Evolutionary conservation across 2,797 vertebrate genomes (phyloP), one percentile per base, ranked within the genome.

Genomic region (Acipenser transmontanus): DNA sequence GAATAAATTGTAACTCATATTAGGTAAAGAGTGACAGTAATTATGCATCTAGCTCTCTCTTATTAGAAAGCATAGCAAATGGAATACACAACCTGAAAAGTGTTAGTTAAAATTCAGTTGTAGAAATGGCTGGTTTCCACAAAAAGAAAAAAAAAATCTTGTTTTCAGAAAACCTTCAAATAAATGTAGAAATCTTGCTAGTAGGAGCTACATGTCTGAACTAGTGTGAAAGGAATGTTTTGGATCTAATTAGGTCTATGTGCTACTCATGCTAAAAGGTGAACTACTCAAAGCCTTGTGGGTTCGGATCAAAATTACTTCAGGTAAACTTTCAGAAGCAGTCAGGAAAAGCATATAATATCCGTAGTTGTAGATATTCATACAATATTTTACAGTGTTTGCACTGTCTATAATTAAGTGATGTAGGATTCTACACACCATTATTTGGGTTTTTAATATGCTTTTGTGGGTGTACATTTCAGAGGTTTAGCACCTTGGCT

Each of bases 121-220:
- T 11, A 3, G 49, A 52, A 63, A 63, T 48, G 67, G 61, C 66
- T n/a, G 63, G 8, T 52, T 73, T 75, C 74, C 78, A 49, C n/a
- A 11, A 12, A 64, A 13, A n/a, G n/a, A 52, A 47, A 4, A 47
- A 63, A 49, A 34, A 12, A 51, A 54, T 20, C 1, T 13, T 59
- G 0, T 48, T 50, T 50, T 12, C 54, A 34, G 61, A 49, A 66
- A 67, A 20, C 57, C 80, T 79, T 81, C 83, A 81, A 86, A 88
- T 84, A 86, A 86, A 86, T 84, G 81, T 81, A 76, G 84, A 85
- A 88, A 87, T 81, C 86, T 85, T 81, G 80, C 85, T 81, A 87
- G 88, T 89, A 87, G 78, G 76, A 77, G 83, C 34, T 79, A 88
- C 84, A 79, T 86, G 87, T 77, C 85, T 87, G 82, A 86, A 85